Base-by-base conservation (phyloP, 2,888 invertebrate species). In the Platycheirus rosarum region DNA sequence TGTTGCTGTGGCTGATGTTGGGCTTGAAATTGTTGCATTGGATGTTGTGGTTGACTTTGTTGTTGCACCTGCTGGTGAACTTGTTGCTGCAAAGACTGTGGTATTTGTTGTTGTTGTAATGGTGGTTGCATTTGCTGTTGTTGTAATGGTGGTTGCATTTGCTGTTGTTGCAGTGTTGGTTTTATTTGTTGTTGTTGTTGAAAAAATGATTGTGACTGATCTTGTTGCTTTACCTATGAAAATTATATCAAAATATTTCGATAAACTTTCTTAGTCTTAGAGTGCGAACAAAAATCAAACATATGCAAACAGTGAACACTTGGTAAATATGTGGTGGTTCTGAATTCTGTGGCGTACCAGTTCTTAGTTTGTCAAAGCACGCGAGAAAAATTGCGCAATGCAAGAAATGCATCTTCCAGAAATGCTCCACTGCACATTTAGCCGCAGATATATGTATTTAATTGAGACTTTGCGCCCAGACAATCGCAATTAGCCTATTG, bases 1-100 rank as follows among this genome's bases (percentile, higher is more conserved):
- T 42, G 63, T 5, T 76, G 80, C 8, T 70, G 60, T n/a, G 13
- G 49, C n/a, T 40, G 73, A 14, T 32, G 32, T n/a, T 53, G 20
- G 14, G n/a, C 8, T 26, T 57, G 57, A 2, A 44, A 49, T 2
- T 51, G 57, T 29, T 53, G 76, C 2, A 16, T 11, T 44, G 26
- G 29, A n/a, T 26, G 60, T 0, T 14, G 37, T 35, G 6, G 9
- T 9, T 18, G 48, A 8, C 11, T 37, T 7, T 42, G 60, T 6
- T 26, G 11, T 16, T 46, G 29, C 8, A 20, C 5, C 2, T 46
- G 16, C 9, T 9, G 14, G 6, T 35, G 46, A 0, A 13, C 13
- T 20, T 53, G 53, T 9, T 40, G 13, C 16, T 66, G 53, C 11
- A 9, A n/a, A 3, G 2, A 3, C 0, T 35, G 9, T 35, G 9